These are phyloP conservation scores for Ochlodes sylvanus DNA, from an alignment of 2,888 invertebrate species.

Conservation along the genomic window DNA sequence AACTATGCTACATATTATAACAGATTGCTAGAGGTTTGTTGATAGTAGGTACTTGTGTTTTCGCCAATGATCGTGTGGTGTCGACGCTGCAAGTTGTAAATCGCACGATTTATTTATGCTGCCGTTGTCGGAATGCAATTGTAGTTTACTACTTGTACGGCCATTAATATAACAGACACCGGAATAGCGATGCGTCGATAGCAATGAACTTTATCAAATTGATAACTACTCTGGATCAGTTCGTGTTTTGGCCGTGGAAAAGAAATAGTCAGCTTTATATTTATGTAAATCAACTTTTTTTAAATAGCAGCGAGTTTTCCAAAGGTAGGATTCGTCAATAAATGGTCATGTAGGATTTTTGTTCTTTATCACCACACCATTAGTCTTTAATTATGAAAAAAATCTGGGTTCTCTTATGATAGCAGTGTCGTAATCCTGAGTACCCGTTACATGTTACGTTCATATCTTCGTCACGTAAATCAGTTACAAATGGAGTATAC, in stretches of 20 bases:
- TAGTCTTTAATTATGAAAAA: too few species aligned
- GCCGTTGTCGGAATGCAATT: slow-evolving; percentile 43
- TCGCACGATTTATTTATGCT: slow-evolving; percentile 36
- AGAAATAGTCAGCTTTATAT: too few species aligned
- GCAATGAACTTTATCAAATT: slow-evolving; percentile 44
- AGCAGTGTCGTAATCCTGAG: too few species aligned
- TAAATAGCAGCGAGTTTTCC: too few species aligned
- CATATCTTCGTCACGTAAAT: slow-evolving; percentile 26
- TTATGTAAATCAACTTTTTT: too few species aligned
- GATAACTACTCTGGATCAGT: slow-evolving; percentile 1
- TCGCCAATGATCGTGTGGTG: slow-evolving; percentile 39
- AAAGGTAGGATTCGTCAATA: too few species aligned
- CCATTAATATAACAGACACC: slow-evolving; percentile 46
- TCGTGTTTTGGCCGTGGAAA: background rate
- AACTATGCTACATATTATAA: background rate
- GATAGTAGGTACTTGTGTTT: background rate
- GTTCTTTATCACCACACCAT: too few species aligned
- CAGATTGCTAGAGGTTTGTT: background rate
- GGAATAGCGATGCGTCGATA: slow-evolving; percentile 46
- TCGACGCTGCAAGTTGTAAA: slow-evolving; percentile 17
- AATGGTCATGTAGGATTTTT: too few species aligned
- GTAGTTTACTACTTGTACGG: slow-evolving; percentile 47
- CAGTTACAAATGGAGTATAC: slow-evolving; percentile 40
- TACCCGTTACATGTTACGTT: background rate
- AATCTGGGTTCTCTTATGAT: too few species aligned